phyloP scores from a whole-genome alignment of 2,888 invertebrate species.

The Amblyteles armatorius region DNA sequence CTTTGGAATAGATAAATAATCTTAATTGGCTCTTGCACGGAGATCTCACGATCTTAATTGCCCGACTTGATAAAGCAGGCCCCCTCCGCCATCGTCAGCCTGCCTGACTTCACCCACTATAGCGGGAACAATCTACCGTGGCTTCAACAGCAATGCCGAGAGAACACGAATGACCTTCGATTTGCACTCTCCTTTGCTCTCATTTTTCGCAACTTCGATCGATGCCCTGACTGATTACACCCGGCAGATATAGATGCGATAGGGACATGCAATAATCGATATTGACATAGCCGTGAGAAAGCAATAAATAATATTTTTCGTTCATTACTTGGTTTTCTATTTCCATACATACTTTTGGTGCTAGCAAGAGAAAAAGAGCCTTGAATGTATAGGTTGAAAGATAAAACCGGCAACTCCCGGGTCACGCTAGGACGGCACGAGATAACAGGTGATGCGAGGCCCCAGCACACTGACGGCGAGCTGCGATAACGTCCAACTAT shows the following conservation, averaged over 20 bases:
- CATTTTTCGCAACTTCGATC: conserved; percentile 46
- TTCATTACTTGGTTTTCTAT: not conserved
- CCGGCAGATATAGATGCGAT: not conserved
- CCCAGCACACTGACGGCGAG: conserved; percentile 15
- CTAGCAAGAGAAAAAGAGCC: conserved; percentile 1
- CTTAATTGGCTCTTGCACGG: conserved; percentile 75
- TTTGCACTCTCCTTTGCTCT: conserved; percentile 51
- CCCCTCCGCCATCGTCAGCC: not conserved
- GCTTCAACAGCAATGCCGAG: not conserved
- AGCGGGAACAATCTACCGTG: not conserved
- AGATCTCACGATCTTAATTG: conserved; percentile 78
- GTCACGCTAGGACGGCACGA: conserved; percentile 57
- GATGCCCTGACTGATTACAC: conserved; percentile 59
- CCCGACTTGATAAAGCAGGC: conserved; percentile 73
- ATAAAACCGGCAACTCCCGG: conserved; percentile 54
- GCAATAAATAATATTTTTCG: not conserved
- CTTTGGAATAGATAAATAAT: conserved; percentile 77
- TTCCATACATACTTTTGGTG: not conserved
- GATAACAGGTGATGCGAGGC: conserved; percentile 60
- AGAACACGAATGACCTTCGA: conserved; percentile 36
- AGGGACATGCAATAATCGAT: conserved; percentile 4
- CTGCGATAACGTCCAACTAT: conserved; percentile 51
- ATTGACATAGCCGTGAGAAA: not conserved
- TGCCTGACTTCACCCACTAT: not conserved
- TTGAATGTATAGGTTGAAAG: conserved; percentile 40